These are phyloP conservation scores for Leucophenga maculata DNA, from an alignment of 2,888 invertebrate genomes.

Conservation along the genomic window DNA sequence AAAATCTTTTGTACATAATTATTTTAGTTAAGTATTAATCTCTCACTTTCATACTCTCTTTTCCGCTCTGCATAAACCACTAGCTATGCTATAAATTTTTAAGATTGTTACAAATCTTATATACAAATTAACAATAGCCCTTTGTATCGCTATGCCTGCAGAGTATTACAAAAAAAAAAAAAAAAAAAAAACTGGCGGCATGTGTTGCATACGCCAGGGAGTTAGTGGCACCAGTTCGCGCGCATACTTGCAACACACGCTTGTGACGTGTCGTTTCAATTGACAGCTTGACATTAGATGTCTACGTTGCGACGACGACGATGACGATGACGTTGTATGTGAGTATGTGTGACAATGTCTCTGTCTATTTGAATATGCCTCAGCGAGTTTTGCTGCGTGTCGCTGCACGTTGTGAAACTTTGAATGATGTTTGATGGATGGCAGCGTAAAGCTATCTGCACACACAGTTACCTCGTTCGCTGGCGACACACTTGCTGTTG, in stretches of 20 bases:
- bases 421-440: conserved; percentile 62
- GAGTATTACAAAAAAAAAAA: background rate
- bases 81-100: no score
- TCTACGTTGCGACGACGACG: background rate
- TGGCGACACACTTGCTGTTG: background rate
- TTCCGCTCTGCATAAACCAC: no score
- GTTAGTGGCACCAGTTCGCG: no score
- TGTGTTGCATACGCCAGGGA: conserved; percentile 5
- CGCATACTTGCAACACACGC: background rate
- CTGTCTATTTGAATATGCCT: conserved; percentile 13
- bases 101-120: no score
- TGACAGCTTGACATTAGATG: conserved; percentile 34
- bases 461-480: background rate
- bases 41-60: no score
- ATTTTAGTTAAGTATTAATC: no score
- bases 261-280: conserved; percentile 16
- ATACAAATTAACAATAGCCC: background rate
- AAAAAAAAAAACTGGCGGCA: background rate
- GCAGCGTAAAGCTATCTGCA: background rate
- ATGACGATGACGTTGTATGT: background rate
- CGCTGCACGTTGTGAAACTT: conserved; percentile 7
- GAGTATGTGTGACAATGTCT: background rate
- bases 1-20: no score
- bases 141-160: background rate
- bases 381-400: conserved; percentile 41